These are phyloP conservation scores for Zele albiditarsus DNA, from an alignment of 2,888 invertebrate genomes.

Conservation along the genomic window DNA sequence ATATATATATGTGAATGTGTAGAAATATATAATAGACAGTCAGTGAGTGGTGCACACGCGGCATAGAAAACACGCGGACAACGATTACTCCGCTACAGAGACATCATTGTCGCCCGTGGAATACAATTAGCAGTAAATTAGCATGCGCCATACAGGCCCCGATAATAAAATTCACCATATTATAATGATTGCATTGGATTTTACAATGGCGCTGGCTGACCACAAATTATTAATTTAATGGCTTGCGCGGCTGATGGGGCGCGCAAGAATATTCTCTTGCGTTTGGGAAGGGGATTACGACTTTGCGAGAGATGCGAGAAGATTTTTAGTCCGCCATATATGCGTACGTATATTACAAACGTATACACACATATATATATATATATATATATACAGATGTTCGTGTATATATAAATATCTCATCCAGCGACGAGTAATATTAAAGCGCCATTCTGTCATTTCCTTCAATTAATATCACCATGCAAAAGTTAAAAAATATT, in stretches of 20 bases:
- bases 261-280: slow-evolving; percentile 38
- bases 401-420: slow-evolving; percentile 15
- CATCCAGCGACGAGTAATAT: not conserved
- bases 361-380: not conserved
- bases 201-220: slow-evolving; percentile 70
- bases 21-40: slow-evolving; percentile 14
- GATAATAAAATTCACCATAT: slow-evolving; percentile 72
- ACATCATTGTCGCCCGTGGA: slow-evolving; percentile 70
- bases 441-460: not conserved
- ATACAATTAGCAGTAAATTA: slow-evolving; percentile 74
- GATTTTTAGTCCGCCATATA: slow-evolving; percentile 13
- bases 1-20: not conserved
- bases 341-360: not conserved
- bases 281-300: slow-evolving; percentile 45
- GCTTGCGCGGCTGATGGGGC: slow-evolving; percentile 49
- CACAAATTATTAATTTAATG: slow-evolving; percentile 73
- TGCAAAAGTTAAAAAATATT: not conserved
- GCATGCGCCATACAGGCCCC: slow-evolving; percentile 61
- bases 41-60: not conserved
- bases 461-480: slow-evolving; percentile 20
- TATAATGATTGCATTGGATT: slow-evolving; percentile 72
- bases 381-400: not conserved
- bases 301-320: slow-evolving; percentile 37
- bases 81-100: slow-evolving; percentile 56
- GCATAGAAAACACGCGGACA: slow-evolving; percentile 13